Conservation (phyloP, 2,888 invertebrate genomes). For the Spodoptera littoralis region DNA sequence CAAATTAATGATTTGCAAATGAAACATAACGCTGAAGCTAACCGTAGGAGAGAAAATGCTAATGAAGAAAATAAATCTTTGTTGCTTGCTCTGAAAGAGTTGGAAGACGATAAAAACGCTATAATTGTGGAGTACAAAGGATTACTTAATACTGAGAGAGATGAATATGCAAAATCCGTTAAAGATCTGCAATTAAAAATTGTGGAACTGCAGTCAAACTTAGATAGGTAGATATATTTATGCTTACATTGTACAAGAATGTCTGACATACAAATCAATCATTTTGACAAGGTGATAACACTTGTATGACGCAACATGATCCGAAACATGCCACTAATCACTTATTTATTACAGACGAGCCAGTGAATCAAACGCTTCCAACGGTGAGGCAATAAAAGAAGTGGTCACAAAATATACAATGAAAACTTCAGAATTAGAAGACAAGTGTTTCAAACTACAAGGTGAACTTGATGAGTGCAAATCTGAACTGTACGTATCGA, state of each 20-base stretch:
- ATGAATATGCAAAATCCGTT: conserved; percentile 76
- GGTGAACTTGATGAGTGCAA: conserved; percentile 80
- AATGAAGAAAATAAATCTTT: conserved; percentile 82
- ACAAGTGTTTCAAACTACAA: conserved; percentile 79
- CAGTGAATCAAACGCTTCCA: conserved; percentile 64
- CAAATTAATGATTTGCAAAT: conserved; percentile 65
- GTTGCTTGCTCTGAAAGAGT: conserved; percentile 73
- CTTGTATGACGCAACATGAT: conserved; percentile 46
- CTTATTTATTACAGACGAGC: conserved; percentile 72
- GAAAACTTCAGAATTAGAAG: conserved; percentile 79
- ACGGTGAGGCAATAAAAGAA: conserved; percentile 71
- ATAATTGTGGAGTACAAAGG: conserved; percentile 85
- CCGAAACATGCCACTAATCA: conserved; percentile 57
- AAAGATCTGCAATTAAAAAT: conserved; percentile 75
- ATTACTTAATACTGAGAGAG: conserved; percentile 84
- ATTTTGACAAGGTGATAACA: conserved; percentile 64
- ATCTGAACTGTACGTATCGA: conserved; percentile 84
- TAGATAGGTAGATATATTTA: conserved; percentile 70
- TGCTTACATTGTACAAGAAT: conserved; percentile 12
- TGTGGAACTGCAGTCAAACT: conserved; percentile 71
- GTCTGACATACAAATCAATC: conserved; percentile 63
- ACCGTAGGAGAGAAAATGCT: conserved; percentile 66
- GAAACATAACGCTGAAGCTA: conserved; percentile 60
- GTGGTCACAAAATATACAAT: conserved; percentile 78
- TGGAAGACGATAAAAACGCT: conserved; percentile 81